Evolutionary conservation across 2,888 invertebrate species (phyloP).

Genomic region (Troides helena): DNA sequence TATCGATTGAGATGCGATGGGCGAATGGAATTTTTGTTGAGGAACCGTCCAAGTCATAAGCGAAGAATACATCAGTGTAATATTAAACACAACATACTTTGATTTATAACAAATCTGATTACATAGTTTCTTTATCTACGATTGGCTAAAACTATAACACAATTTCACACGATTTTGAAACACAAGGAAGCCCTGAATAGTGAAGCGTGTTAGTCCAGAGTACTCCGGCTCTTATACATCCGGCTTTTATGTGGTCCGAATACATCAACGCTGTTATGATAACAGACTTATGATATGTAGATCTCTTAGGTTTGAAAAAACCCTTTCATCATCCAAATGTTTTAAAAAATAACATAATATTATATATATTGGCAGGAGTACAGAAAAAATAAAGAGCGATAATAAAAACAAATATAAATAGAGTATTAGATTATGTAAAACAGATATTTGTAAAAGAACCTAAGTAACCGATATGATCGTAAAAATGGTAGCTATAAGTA

Average conservation of each 20-base stretch:
- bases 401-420: no score
- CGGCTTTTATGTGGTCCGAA: background rate
- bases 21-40: slow-evolving; percentile 65
- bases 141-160: background rate
- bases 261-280: no score
- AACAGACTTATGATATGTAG: no score
- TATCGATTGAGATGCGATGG: slow-evolving; percentile 57
- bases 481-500: no score
- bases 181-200: background rate
- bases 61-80: slow-evolving; percentile 36
- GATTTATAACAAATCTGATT: background rate
- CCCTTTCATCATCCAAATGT: no score
- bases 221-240: background rate
- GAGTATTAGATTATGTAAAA: no score
- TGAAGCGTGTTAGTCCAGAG: background rate
- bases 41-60: slow-evolving; percentile 32
- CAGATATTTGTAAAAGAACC: no score
- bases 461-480: no score
- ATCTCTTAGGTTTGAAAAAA: no score
- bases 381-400: no score
- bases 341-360: no score
- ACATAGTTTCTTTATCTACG: background rate
- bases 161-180: background rate
- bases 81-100: background rate
- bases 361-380: no score